Base-by-base conservation (phyloP, 2,113 vertebrate genomes). In the Panurus biarmicus region DNA sequence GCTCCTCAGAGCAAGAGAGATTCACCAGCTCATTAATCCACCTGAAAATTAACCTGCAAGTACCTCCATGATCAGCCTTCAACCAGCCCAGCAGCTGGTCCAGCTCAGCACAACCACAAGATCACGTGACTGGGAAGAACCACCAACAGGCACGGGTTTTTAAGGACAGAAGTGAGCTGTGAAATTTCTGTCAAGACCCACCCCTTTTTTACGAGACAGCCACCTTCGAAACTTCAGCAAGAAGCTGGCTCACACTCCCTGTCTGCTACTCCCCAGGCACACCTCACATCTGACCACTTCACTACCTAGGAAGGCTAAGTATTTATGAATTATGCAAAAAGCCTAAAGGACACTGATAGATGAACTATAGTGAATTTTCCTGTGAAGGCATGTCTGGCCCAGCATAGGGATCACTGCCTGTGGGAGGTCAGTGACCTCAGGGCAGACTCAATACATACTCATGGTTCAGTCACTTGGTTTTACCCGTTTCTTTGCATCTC, bases 351-450 rank as follows among this genome's bases (percentile, higher is more conserved):
- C 50, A 45, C 0, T 1, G 19, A 70, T 0, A n/a, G 9, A 51
- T 6, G 14, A 90, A 44, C 23, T 33, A 33, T 3, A 54, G 31
- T 3, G 25, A 17, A 5, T 38, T 21, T 42, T 73, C 51, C 75
- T 16, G 11, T 4, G n/a, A 56, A 75, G n/a, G 5, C 7, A 2
- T 0, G 4, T 28, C 31, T 31, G 44, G 26, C 67, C 54, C 64
- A 61, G 36, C 0, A 0, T 3, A 9, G n/a, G 24, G 73, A 77
- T 7, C 3, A 0, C 3, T 1, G 6, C 24, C 56, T 20, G 13
- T 2, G 1, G 7, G 13, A 73, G 4, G 15, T 13, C 75, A 45
- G 33, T 24, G 40, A 69, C 28, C 53, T 28, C 64, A 60, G 6
- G 73, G 54, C 33, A 58, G 35, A 76, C 6, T 25, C 42, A 24